phyloP scores from a whole-genome alignment of 2,797 vertebrate genomes.

The Malurus splendens region DNA sequence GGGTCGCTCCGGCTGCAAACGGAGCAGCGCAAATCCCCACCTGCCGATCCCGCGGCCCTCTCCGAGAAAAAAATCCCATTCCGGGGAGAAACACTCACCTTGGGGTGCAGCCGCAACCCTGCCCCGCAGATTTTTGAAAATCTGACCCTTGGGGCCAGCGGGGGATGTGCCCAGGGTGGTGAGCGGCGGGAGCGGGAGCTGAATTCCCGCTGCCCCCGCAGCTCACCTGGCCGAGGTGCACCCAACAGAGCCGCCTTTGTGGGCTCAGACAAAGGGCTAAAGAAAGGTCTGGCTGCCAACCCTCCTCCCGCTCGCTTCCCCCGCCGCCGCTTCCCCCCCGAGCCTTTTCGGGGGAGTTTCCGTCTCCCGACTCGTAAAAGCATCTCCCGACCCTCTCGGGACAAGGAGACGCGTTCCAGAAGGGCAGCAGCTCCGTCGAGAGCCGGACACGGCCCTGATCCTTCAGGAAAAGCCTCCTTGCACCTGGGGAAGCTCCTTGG shows the following conservation, averaged over 20 bases:
- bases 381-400: neutral
- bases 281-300: slow-evolving; percentile 35
- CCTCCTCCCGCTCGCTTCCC: neutral
- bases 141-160: rapidly evolving
- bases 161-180: neutral
- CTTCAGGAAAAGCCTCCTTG: neutral
- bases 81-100: neutral
- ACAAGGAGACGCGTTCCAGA: neutral
- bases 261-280: slow-evolving; percentile 43
- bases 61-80: neutral
- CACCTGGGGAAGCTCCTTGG: neutral
- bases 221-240: slow-evolving; percentile 47
- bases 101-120: neutral
- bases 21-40: neutral
- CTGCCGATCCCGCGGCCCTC: neutral
- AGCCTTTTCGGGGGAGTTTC: neutral
- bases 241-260: slow-evolving; percentile 52
- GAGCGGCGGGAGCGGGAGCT: neutral
- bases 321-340: neutral
- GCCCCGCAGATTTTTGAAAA: neutral
- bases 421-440: neutral
- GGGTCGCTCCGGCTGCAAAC: rapidly evolving
- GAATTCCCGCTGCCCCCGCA: neutral
- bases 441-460: neutral
- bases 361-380: neutral